Base-by-base conservation (phyloP, 2,113 vertebrate species). In the Dicerorhinus sumatrensis region DNA sequence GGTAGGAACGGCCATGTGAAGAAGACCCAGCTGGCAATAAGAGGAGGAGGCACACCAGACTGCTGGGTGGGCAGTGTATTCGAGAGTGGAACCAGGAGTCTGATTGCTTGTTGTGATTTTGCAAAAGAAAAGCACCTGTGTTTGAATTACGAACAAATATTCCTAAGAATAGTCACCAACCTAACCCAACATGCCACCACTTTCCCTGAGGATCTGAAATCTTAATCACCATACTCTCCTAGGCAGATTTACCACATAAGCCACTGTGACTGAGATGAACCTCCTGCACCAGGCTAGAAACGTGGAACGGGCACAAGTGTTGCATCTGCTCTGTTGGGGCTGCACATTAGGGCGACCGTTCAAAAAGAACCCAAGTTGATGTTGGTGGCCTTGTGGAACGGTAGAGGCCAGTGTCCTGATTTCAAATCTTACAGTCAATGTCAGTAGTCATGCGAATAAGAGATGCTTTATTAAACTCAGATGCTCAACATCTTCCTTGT, bases 211-310 rank as follows among this genome's bases (percentile, higher is more conserved):
- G 21, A 63, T 25, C 7, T 67, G 46, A 89, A 58, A 21, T 91
- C 87, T 8, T 18, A 6, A 60, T 36, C 5, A 79, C 62, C 4
- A 10, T 63, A 93, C 76, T 58, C 51, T 73, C 86, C 96, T 90
- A 97, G 97, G 96, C 85, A 89, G 27, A 9, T 89, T 97, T 92
- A 69, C n/a, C 79, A 81, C 72, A 94, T 95, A 84, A 87, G 72
- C 65, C 56, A 1, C 75, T 93, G 29, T 51, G 20, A 29, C 42
- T 23, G 69, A 67, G 54, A 97, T 90, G 79, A 97, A 97, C 94
- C 95, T 92, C 87, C 29, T n/a, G 67, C 67, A 91, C 56, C 77
- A 42, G 87, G 25, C 42, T 98, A 75, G 56, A 33, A 67, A 95
- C 70, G 17, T 25, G 89, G 23, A 91, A 33, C 42, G 63, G 95